Base-by-base conservation (phyloP, 2,888 invertebrate genomes). In the Unio delphinus region DNA sequence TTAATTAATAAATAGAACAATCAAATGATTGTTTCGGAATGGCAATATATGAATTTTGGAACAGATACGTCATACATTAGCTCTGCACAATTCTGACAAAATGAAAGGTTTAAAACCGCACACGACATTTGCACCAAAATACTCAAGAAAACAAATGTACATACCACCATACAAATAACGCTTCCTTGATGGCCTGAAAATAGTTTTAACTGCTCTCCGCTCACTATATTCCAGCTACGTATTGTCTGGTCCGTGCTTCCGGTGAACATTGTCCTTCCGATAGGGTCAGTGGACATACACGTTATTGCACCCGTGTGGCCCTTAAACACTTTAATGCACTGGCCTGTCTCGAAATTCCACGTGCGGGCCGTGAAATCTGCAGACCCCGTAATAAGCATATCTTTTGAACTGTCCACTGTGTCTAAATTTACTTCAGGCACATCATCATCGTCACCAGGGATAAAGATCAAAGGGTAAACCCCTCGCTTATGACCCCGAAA, bases 251-350 rank as follows among this genome's bases (percentile, higher is more conserved):
- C 92, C 4, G 90, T 89, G 69, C 90, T 89, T 64, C 91, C 91
- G 3, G 92, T 91, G 81, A 90, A 91, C 15, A 92, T 80, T 18
- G 87, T 81, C 65, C 85, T 82, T 4, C 90, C 91, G 11, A 80
- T 75, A 0, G 85, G 76, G 80, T 91, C 91, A 3, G 89, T 88
- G 4, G 89, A 88, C 90, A 92, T 89, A 78, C 90, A 90, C 66
- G 90, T 91, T 63, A 92, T 87, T 1, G 91, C 90, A 1, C 89
- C 90, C 5, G 83, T 87, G 82, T 92, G 92, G 5, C 91, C 91
- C 71, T 87, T 87, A 76, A 89, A 88, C 34, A 84, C 84, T 69
- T 86, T 83, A 64, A 90, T 72, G 68, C 86, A 84, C 70, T 89
- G 87, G 11, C 90, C 90, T 17, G 86, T 88, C 70, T 90, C 89